These are phyloP conservation scores for Amblyjoppa proteus DNA, from an alignment of 2,888 invertebrate species.

Conservation along the genomic window DNA sequence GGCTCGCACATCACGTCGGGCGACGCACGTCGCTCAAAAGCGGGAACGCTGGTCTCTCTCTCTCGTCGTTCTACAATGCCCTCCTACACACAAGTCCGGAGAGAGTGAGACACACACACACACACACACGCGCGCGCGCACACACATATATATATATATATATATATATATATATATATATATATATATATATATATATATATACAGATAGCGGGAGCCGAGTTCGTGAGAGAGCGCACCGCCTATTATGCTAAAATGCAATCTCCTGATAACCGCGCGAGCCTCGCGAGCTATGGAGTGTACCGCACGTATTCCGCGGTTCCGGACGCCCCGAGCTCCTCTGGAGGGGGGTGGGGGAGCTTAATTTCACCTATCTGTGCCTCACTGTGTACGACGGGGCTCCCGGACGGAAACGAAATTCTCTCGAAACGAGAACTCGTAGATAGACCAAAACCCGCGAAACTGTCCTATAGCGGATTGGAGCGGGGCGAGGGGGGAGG, in stretches of 20 bases:
- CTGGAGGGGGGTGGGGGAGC: constrained; percentile 33
- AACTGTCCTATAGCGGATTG: background rate
- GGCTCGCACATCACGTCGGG: constrained; percentile 72
- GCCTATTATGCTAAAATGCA: constrained; percentile 80
- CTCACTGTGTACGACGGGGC: constrained; percentile 20
- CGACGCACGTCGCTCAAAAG: constrained; percentile 76
- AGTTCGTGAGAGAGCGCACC: constrained; percentile 70
- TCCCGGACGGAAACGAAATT: constrained; percentile 35
- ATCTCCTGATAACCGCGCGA: constrained; percentile 78
- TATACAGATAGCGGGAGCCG: constrained; percentile 29
- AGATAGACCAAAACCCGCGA: background rate
- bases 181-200: background rate
- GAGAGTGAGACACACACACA: background rate
- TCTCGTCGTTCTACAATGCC: constrained; percentile 7
- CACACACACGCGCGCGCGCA: too few relatives aligned
- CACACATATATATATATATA: background rate
- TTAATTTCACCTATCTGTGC: constrained; percentile 77
- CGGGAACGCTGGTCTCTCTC: background rate
- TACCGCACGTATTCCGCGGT: constrained; percentile 56
- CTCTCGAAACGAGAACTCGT: constrained; percentile 36
- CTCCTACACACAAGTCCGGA: background rate
- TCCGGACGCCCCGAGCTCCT: constrained; percentile 59
- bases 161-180: background rate
- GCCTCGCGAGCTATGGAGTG: constrained; percentile 26
- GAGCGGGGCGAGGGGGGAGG: background rate